Evolutionary conservation across 2,888 invertebrate genomes (phyloP).

Genomic region (Metacarcinus magister): DNA sequence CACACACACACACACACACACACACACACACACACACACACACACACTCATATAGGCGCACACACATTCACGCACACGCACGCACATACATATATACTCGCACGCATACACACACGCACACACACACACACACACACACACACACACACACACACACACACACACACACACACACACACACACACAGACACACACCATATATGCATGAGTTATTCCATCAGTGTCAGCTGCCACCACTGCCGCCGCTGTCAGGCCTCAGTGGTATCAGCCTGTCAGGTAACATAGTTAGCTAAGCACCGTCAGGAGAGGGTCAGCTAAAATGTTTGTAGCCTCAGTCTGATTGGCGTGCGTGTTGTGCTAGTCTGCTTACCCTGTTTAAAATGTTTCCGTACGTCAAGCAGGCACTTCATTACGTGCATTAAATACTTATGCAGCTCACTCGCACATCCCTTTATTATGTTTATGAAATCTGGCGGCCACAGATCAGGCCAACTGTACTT

Average conservation of each 20-base stretch:
- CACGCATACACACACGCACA: not conserved
- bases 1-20: no score
- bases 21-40: no score
- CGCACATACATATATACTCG: no score
- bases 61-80: no score
- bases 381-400: not conserved
- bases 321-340: not conserved
- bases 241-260: not conserved
- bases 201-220: not conserved
- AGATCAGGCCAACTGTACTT: not conserved
- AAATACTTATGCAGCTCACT: not conserved
- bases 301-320: not conserved
- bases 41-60: no score
- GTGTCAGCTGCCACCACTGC: not conserved
- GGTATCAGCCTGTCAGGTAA: not conserved
- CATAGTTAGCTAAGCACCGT: not conserved
- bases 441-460: not conserved
- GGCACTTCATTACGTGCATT: conserved; percentile 21
- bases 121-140: conserved; percentile 41
- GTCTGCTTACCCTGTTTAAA: not conserved
- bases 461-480: conserved; percentile 9
- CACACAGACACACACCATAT: not conserved
- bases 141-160: not conserved
- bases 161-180: not conserved
- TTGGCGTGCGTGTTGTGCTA: not conserved